Base-by-base conservation (phyloP, 92 coral and sea anemone species). In the Paragorgia papillata region DNA sequence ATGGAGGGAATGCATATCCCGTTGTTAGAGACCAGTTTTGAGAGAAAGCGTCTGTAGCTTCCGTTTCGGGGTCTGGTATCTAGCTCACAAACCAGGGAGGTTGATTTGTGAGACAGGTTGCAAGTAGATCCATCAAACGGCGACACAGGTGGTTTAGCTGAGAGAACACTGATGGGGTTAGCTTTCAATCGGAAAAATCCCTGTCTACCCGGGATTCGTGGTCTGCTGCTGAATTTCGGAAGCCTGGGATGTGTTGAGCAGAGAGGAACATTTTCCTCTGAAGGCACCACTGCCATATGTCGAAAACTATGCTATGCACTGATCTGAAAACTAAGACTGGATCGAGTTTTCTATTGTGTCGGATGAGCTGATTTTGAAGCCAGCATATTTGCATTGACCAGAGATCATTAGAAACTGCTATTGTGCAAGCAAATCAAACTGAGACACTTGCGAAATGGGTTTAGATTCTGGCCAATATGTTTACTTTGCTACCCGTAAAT, bases 1-100 rank as follows among this genome's bases (percentile, higher is more conserved):
- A 85, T 54, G 82, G 89, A n/a, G 89, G 89, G 57, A 85, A 85
- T 20, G 85, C 80, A 51, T 53, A 75, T 9, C 75, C 81, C 29
- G 29, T 51, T 57, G 37, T 41, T 43, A 32, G 75, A 54, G 48
- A 64, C 85, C 81, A 81, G 34, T 70, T 62, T 56, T 35, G 85
- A 28, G 77, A 35, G 73, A 83, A 66, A 29, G 87, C 82, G 70
- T 83, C 82, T 35, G 73, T 61, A 26, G 76, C 82, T 66, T 64
- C 76, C 57, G 86, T 78, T 59, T 77, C 55, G 63, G 83, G 87
- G 44, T 78, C 83, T 30, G 87, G 88, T 26, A 60, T 79, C 85
- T 69, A 71, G 24, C 85, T 84, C 60, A 84, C 75, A 79, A 84
- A 84, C 14, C 76, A 39, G 27, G 74, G 62, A 4, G 75, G 75